Evolutionary conservation across 2,888 invertebrate species (phyloP), one percentile per base, ranked within the genome.

Genomic region (Erpobdella octoculata): DNA sequence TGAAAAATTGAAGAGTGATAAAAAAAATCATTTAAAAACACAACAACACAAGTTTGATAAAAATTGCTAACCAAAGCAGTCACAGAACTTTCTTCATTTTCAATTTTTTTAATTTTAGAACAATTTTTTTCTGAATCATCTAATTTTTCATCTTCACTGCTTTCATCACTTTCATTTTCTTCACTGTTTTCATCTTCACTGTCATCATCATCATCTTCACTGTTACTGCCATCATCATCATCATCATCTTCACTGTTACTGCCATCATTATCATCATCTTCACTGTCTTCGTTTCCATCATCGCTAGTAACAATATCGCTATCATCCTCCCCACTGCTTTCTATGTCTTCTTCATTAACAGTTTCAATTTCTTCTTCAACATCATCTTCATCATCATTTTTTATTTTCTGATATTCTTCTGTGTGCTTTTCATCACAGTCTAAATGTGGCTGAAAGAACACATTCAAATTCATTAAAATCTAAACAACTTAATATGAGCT

Each of bases 191-290:
- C 59, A 25, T 59, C 62, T n/a, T 62, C 62, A 62, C 28, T n/a
- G 8, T 62, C 62, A 62, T 12, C 35, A 31, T 62, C 62, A 28
- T 62, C 18, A 33, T 62, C 62, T n/a, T 62, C 35, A n/a, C 3
- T 31, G 18, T 28, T 35, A 8, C 33, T 35, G 21, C 28, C 48
- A 70, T 18, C 70, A 70, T 9, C 37, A 53, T 15, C 69, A 28
- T n/a, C 69, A 12, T n/a, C 58, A 69, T 15, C 53, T 41, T 0
- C 71, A 70, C 31, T 37, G 62, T 28, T 62, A 71, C 25, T 48
- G 53, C 9, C 41, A 68, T 35, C 71, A 46, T 58, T 68, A 68
- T 21, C 59, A 31, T 68, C 68, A 21, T 59, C 72, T 21, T 36
- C 59, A n/a, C n/a, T n/a, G n/a, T n/a, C n/a, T n/a, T n/a, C n/a